phyloP scores from a whole-genome alignment of 1,140 invertebrate species.

The Pseudomyrmex concolor region DNA sequence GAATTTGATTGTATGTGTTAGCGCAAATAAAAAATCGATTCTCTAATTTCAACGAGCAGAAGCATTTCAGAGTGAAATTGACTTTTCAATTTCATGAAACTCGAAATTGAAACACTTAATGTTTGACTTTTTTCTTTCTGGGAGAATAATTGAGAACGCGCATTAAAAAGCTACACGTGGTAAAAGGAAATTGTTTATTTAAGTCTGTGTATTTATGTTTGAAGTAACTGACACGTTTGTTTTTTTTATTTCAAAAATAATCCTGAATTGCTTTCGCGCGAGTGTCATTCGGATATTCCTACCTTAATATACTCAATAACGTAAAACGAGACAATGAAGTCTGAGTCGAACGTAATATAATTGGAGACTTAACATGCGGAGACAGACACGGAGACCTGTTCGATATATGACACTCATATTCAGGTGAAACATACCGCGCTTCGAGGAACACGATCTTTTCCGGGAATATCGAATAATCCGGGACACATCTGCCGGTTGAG shows the following conservation, averaged over 20 bases:
- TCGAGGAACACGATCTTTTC: slow-evolving; percentile 54
- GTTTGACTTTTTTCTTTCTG: not conserved
- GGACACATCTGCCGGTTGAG: slow-evolving; percentile 70
- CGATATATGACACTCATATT: slow-evolving; percentile 55
- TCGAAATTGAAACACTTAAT: not conserved
- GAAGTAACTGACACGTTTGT: slow-evolving; percentile 4
- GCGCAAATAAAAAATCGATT: slow-evolving; percentile 24
- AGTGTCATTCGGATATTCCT: not conserved
- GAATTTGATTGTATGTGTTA: slow-evolving; percentile 26
- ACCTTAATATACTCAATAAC: not conserved
- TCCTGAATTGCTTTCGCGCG: not conserved
- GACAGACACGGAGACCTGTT: slow-evolving; percentile 2
- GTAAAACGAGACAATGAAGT: slow-evolving; percentile 13
- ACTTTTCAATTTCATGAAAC: not conserved
- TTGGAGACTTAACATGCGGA: slow-evolving; percentile 53
- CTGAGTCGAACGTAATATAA: slow-evolving; percentile 25
- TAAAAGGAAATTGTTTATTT: not conserved
- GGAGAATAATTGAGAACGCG: too few relatives aligned
- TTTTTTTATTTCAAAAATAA: too few relatives aligned
- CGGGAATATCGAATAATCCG: slow-evolving; percentile 67
- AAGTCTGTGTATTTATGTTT: not conserved
- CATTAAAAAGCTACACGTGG: too few relatives aligned
- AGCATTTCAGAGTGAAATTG: not conserved
- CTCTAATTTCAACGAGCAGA: slow-evolving; percentile 13
- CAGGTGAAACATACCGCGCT: slow-evolving; percentile 23